These are phyloP conservation scores for Plebejus argus DNA, from an alignment of 2,888 invertebrate species.

Conservation along the genomic window DNA sequence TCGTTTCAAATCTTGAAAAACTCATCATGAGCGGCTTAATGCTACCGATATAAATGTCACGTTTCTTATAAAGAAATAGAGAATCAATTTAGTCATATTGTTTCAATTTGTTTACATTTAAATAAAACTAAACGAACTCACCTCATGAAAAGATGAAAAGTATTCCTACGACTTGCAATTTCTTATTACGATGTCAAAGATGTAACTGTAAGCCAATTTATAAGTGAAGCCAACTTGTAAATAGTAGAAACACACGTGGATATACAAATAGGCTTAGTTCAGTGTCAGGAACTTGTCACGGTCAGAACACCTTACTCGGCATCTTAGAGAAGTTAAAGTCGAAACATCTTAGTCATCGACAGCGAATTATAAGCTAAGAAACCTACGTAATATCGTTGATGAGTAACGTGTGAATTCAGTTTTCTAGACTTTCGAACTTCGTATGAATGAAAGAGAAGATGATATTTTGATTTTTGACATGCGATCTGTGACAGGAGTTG, in stretches of 20 bases:
- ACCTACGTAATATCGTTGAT: no score
- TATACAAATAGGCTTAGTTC: slow-evolving; percentile 3
- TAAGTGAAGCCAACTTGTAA: slow-evolving; percentile 3
- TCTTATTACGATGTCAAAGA: background rate
- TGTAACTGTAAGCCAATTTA: background rate
- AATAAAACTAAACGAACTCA: background rate
- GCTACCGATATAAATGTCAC: no score
- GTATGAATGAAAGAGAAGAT: no score
- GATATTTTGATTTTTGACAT: no score
- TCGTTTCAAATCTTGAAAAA: no score
- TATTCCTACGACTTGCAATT: background rate
- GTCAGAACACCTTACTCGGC: background rate
- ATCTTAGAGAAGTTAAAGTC: background rate
- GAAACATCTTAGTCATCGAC: background rate
- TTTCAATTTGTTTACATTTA: background rate
- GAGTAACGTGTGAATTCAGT: no score
- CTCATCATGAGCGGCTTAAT: no score
- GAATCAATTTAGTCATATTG: no score
- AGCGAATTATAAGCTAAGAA: background rate
- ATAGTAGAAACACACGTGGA: slow-evolving; percentile 1
- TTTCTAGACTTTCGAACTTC: no score
- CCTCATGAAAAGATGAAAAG: background rate
- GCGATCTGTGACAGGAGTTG: no score
- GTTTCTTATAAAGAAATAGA: no score
- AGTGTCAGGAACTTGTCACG: background rate